phyloP scores from a whole-genome alignment of 1,140 invertebrate species.

The Anoplolepis gracilipes region DNA sequence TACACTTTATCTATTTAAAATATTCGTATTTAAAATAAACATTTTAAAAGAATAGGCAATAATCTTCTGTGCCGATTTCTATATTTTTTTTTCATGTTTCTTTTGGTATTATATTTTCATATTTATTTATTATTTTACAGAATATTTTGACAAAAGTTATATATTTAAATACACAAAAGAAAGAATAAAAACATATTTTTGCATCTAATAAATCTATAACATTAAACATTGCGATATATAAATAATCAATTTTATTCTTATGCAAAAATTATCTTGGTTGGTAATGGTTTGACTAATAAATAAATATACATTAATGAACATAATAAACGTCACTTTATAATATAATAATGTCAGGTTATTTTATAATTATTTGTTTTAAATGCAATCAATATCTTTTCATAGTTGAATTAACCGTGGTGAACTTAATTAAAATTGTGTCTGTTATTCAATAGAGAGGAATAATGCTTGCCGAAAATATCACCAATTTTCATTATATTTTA shows the following conservation, averaged over 20 bases:
- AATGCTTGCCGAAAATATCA: conserved; percentile 2
- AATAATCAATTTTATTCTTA: conserved; percentile 12
- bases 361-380: conserved; percentile 36
- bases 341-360: no score
- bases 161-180: not conserved
- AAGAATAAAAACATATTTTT: conserved; percentile 1
- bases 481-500: conserved; percentile 27
- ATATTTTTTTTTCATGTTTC: not conserved
- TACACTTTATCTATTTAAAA: not conserved
- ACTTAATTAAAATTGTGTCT: conserved; percentile 15
- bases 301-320: not conserved
- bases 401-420: not conserved
- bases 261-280: not conserved
- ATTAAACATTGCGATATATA: conserved; percentile 5
- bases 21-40: conserved; percentile 4
- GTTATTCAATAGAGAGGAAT: conserved; percentile 1
- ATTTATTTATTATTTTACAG: not conserved
- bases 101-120: not conserved
- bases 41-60: conserved; percentile 38
- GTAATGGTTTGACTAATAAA: not conserved
- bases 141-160: not conserved
- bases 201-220: conserved; percentile 16
- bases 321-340: not conserved
- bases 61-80: not conserved
- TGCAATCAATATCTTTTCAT: conserved; percentile 19